Conservation (phyloP, 2,113 vertebrate species). For the Vidua chalybeata region DNA sequence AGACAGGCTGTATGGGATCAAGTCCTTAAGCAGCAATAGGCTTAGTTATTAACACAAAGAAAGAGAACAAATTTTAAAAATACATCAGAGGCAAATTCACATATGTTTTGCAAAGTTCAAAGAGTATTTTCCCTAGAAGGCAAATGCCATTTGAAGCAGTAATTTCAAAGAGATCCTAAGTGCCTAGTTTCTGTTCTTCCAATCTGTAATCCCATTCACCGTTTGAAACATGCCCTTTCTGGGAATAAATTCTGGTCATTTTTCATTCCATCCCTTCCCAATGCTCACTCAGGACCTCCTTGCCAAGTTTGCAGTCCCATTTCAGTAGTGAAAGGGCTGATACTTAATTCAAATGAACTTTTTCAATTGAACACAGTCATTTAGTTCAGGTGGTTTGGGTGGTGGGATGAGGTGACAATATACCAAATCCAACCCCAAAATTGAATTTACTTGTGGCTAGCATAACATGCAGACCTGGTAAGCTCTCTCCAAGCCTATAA, state of each 20-base stretch:
- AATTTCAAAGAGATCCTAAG: not conserved
- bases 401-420: rapidly evolving
- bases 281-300: not conserved
- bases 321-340: not conserved
- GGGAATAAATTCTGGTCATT: not conserved
- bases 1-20: not conserved
- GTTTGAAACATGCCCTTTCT: not conserved
- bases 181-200: not conserved
- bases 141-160: not conserved
- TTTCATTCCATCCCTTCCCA: not conserved
- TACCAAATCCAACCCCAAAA: not conserved
- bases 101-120: not conserved
- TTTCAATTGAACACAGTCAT: not conserved
- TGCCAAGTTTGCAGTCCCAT: not conserved
- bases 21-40: not conserved
- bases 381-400: not conserved
- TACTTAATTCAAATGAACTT: not conserved
- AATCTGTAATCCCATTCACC: not conserved
- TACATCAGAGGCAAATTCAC: not conserved
- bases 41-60: conserved; percentile 3
- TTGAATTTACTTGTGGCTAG: not conserved
- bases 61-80: not conserved
- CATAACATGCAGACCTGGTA: not conserved
- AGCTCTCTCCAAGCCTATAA: not conserved
- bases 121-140: not conserved